Evolutionary conservation across 2,797 vertebrate genomes (phyloP).

Genomic region (Anguilla marmorata): DNA sequence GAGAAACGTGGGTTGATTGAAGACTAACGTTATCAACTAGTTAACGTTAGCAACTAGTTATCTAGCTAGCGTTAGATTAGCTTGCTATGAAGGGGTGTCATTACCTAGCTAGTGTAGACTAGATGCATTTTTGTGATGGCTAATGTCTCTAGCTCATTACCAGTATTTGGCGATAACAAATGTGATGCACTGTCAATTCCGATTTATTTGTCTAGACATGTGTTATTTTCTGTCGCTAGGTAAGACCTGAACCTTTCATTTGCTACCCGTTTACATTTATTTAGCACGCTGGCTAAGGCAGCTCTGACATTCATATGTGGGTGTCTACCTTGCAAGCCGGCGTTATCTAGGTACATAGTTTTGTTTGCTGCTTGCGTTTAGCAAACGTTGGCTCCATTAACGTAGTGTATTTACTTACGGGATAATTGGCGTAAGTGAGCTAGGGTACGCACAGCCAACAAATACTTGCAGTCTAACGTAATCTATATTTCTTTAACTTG

Average conservation of each 20-base stretch:
- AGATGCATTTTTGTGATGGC: neutral
- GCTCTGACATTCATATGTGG: neutral
- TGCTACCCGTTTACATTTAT: neutral
- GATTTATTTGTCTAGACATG: neutral
- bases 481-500: no score
- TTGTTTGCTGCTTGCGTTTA: neutral
- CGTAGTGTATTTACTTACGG: neutral
- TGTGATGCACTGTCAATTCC: neutral
- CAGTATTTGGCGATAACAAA: neutral
- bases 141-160: neutral
- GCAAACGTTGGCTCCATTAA: neutral
- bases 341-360: neutral
- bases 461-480: no score
- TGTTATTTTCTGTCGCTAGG: neutral
- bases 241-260: neutral
- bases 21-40: no score
- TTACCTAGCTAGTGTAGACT: no score
- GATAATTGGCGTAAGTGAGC: neutral
- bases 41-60: neutral
- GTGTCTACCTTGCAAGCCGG: neutral
- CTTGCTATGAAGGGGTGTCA: neutral
- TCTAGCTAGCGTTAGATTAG: neutral
- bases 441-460: neutral
- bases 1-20: neutral
- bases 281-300: neutral